Conservation (phyloP, 2,888 invertebrate species). For the Lasioglossum lativentre region DNA sequence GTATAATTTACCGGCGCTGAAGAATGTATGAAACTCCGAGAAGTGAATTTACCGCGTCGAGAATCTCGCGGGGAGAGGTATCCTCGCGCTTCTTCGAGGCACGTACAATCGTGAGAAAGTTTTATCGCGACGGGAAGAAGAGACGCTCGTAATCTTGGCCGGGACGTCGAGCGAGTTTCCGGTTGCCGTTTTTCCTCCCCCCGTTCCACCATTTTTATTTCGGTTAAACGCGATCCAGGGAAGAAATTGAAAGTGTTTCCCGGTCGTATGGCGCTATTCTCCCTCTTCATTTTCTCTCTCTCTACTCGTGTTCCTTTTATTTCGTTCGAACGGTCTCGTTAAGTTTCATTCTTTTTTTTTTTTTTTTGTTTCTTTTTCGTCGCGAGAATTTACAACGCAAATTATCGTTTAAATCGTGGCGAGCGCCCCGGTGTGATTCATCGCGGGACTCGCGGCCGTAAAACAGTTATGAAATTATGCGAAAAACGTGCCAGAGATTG, state of each 20-base stretch:
- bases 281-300: no score
- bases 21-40: not conserved
- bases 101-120: conserved; percentile 41
- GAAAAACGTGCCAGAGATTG: conserved; percentile 15
- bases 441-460: conserved; percentile 11
- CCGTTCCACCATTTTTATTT: not conserved
- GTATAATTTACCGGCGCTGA: not conserved
- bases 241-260: conserved; percentile 23
- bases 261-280: not conserved
- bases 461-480: conserved; percentile 42
- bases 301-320: not conserved
- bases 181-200: not conserved
- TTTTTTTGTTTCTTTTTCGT: not conserved
- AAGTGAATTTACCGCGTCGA: not conserved
- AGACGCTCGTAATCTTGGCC: conserved; percentile 20
- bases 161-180: conserved; percentile 18
- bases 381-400: conserved; percentile 36
- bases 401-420: conserved; percentile 39
- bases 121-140: conserved; percentile 41
- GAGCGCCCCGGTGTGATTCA: conserved; percentile 23
- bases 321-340: not conserved
- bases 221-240: not conserved
- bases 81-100: conserved; percentile 20
- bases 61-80: conserved; percentile 7
- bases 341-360: not conserved